Evolutionary conservation across 2,113 vertebrate species (phyloP), one percentile per base, ranked within the genome.

Genomic region (Raja brachyura): DNA sequence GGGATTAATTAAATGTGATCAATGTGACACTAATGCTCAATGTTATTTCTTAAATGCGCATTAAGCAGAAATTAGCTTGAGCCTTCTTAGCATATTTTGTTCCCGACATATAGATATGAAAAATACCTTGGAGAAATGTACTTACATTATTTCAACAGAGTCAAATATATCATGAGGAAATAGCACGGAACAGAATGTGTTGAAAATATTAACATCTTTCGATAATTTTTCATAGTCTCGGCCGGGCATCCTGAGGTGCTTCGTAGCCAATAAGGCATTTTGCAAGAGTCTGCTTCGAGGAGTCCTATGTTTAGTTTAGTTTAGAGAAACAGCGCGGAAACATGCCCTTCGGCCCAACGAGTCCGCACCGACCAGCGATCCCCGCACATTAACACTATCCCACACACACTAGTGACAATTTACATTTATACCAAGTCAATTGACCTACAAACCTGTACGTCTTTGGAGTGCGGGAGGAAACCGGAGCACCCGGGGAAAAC

Each of bases 1-100:
- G 94, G 94, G 94, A 95, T 93, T 96, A 95, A 96, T 96, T 95
- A 96, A 94, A 94, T 94, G 94, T 94, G 95, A 96, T 96, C 95
- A 95, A 96, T 93, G 94, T 81, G 93, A 93, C 70, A 93, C 81
- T 94, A 94, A 94, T 95, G 93, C 94, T 93, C 94, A 94, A 94
- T 66, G 93, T 77, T 93, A 33, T 92, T 94, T 77, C 93, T 93
- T 93, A 94, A 94, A 93, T 94, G 94, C 94, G 95, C 86, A 95
- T 94, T 93, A 94, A 94, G 83, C 94, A 93, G 39, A 93, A 93
- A 61, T 93, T 93, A 93, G 94, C 93, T 93, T 94, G 93, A 93
- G 94, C 95, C 74, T 90, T 95, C 95, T 95, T 94, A 93, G 94
- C 95, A 93, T 25, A 92, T 78, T 79, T 93, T 94, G 94, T 85